Conservation (phyloP, 2,888 invertebrate genomes). For the Synanthedon myopaeformis region DNA sequence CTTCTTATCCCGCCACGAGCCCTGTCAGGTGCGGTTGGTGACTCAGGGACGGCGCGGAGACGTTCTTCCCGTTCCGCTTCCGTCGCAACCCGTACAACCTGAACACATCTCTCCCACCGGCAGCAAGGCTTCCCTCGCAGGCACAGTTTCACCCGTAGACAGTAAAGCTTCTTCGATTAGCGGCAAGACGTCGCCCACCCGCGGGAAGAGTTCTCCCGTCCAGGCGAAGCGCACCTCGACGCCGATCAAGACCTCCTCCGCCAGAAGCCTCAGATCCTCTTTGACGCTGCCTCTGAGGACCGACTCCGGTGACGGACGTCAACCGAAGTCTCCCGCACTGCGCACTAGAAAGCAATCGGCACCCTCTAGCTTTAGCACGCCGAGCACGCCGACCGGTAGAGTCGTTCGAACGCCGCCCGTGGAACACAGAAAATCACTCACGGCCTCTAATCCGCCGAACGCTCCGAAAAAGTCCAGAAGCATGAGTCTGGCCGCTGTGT, state of each 20-base stretch:
- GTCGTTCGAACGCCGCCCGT: conserved; percentile 37
- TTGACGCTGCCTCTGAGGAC: conserved; percentile 38
- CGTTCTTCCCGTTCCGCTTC: conserved; percentile 36
- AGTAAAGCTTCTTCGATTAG: conserved; percentile 41
- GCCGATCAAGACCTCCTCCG: conserved; percentile 21
- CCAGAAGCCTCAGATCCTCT: conserved; percentile 21
- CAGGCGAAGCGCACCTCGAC: conserved; percentile 33
- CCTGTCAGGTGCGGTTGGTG: conserved; percentile 79
- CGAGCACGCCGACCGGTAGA: conserved; percentile 35
- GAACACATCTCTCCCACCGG: conserved; percentile 18
- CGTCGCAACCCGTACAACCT: conserved; percentile 8
- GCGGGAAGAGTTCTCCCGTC: conserved; percentile 29
- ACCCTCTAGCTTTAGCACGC: conserved; percentile 46
- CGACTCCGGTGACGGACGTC: conserved; percentile 19
- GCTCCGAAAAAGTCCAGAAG: conserved; percentile 56
- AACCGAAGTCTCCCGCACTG: conserved; percentile 19
- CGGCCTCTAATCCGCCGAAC: conserved; percentile 22
- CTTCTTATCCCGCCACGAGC: conserved; percentile 89
- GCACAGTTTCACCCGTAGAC: conserved; percentile 33
- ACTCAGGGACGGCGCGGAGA: conserved; percentile 45
- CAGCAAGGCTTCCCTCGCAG: conserved; percentile 22
- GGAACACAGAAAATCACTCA: conserved; percentile 39
- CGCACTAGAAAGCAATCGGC: conserved; percentile 51
- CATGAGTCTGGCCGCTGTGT: conserved; percentile 43
- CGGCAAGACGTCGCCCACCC: conserved; percentile 35